A percentile compares a stretch with the other conserved stretches of the same genome.
These are phyloP conservation scores for Acanthaster planci DNA, from an alignment of 35 echinoderm and acorn worm species.

Conservation along the genomic window DNA sequence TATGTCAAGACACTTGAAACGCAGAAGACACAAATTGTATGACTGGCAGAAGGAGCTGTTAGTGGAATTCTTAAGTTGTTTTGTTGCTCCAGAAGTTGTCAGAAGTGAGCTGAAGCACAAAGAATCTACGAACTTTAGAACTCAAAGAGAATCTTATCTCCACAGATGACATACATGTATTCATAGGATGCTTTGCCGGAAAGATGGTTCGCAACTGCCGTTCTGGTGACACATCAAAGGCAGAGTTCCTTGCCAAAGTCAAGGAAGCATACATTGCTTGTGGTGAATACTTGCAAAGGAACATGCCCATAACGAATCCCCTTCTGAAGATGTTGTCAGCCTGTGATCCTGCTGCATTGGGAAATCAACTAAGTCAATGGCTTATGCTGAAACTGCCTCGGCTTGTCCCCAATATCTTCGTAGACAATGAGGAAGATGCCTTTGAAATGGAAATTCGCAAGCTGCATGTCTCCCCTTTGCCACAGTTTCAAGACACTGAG, in stretches of 20 bases:
- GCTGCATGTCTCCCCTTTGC: too few relatives aligned
- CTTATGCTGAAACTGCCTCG: too few relatives aligned
- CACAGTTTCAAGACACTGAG: too few relatives aligned
- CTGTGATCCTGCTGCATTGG: too few relatives aligned
- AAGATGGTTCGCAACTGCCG: background rate
- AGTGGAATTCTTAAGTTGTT: conserved; percentile 28
- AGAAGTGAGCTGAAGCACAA: background rate
- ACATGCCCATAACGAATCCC: background rate
- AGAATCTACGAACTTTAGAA: background rate
- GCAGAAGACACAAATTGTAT: conserved; percentile 36
- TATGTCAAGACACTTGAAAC: conserved; percentile 15
- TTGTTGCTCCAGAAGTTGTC: conserved; percentile 35
- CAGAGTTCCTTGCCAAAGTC: background rate
- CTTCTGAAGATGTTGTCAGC: background rate
- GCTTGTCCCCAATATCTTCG: too few relatives aligned
- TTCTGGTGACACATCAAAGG: background rate
- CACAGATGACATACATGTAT: background rate
- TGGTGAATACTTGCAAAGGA: background rate
- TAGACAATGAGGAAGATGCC: too few relatives aligned
- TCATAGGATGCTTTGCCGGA: background rate
- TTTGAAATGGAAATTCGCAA: too few relatives aligned
- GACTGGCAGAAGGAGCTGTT: conserved; percentile 29
- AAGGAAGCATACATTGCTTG: background rate
- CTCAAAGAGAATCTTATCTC: background rate
- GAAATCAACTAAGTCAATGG: too few relatives aligned